Evolutionary conservation across 53 echinoderm and acorn worm genomes (phyloP).

Genomic region (Paracentrotus lividus): DNA sequence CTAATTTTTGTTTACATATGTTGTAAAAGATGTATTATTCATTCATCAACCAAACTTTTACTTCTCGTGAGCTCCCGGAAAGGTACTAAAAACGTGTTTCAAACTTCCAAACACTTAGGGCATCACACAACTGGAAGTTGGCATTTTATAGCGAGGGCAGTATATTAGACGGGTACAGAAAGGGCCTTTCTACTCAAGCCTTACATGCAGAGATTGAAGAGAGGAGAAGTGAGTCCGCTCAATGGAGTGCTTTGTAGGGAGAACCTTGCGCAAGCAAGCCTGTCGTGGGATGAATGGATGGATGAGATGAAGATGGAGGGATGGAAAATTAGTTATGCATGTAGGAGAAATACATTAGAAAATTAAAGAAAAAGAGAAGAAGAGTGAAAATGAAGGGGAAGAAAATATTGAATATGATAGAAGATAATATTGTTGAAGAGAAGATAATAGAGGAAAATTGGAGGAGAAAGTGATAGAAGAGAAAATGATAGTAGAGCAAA

Average conservation of each 20-base stretch:
- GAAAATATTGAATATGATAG: not conserved
- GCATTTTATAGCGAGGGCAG: no score
- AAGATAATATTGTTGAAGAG: not conserved
- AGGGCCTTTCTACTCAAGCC: not conserved
- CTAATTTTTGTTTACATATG: no score
- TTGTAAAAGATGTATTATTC: no score
- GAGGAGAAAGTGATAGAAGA: not conserved
- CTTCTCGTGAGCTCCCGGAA: no score
- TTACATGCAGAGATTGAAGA: conserved; percentile 60
- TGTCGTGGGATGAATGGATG: conserved; percentile 27
- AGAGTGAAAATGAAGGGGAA: not conserved
- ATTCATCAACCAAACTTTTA: no score
- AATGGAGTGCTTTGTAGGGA: conserved; percentile 45
- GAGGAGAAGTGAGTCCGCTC: conserved; percentile 58
- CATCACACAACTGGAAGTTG: no score
- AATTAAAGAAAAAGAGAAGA: not conserved
- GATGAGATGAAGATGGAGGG: conserved; percentile 5
- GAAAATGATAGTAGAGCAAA: not conserved
- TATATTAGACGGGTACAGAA: not conserved
- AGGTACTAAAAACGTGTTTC: no score
- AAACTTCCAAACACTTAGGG: no score
- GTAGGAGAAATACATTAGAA: not conserved
- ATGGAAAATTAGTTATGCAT: not conserved
- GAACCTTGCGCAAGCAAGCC: conserved; percentile 54
- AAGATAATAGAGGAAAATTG: no score